Evolutionary conservation across 2,797 vertebrate genomes (phyloP), one percentile per base, ranked within the genome.

Genomic region (Helarctos malayanus): DNA sequence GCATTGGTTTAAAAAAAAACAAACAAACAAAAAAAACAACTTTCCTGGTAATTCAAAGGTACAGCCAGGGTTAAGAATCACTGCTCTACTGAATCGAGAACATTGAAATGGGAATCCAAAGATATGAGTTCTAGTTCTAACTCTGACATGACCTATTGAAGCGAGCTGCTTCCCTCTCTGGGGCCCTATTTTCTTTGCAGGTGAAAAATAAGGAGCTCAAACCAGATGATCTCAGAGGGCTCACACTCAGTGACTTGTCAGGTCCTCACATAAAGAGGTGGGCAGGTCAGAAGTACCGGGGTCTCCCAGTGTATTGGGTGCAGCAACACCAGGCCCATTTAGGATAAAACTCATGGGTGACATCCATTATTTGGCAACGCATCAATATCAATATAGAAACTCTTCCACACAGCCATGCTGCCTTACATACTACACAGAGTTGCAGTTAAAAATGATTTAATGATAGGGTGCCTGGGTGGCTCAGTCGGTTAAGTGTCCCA

Each of bases 381-480:
- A 82, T 91, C n/a, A 76, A 14, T 69, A 83, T 1, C n/a, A 76
- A 14, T 69, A 83, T 1, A 90, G 80, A 82, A 92, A 89, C 68
- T 10, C 41, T 91, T 75, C 56, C 49, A 69, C 21, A 35, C 25
- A 90, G 47, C 47, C 56, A 88, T 10, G 4, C 63, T 82, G 76
- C 49, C 59, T 91, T 90, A 73, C 7, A 29, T 2, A 59, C 38
- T 13, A 47, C 89, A 87, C 23, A 94, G 61, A 95, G 86, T 7
- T 85, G 21, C 63, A 89, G 25, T 95, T 49, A 57, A 82, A 96
- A 95, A 63, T 75, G n/a, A 91, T 76, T 86, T 81, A 91, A 94
- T 93, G 83, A 95, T 61, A 35, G 65, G 65, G n/a, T 19, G 9
- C 18, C 65, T 68, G n/a, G 18, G 65, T 35, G 18, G n/a, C 65